Base-by-base conservation (phyloP, 2,797 vertebrate genomes). In the Coracias cyanogaster region DNA sequence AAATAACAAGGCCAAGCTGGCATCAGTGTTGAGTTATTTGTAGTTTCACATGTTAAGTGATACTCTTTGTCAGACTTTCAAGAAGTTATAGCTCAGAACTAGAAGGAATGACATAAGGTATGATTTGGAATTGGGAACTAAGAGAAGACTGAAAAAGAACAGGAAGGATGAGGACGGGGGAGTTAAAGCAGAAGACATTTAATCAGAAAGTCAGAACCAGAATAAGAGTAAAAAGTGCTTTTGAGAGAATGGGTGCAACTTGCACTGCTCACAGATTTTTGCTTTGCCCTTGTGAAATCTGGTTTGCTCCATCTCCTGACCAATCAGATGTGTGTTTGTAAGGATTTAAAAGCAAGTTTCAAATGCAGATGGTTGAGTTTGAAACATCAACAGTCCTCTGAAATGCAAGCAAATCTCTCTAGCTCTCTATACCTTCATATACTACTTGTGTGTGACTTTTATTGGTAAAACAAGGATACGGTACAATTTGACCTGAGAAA, bases 361-460 rank as follows among this genome's bases (percentile, higher is more conserved):
- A 41, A 62, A 58, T 2, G 9, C 12, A 41, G 31, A 18, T 67
- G 15, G 9, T 4, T 65, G 28, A 31, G 5, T 48, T 28, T 65
- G 46, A 77, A 83, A 86, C 33, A 78, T 19, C 14, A 26, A 39
- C 10, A 33, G 21, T 28, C 28, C 28, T 65, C 31, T 57, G 33
- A 45, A 78, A 54, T 8, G 7, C 60, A 88, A 3, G 2, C 12
- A 46, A 15, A 37, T 46, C 55, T 66, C 52, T 48, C 70, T 11
- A 43, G 17, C 17, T 4, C 20, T 21, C 39, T 35, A 1, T 19
- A 7, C 0, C 3, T 58, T 48, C 25, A 11, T 8, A 17, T 3
- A 11, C 21, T 39, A 10, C 7, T 35, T 60, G 13, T 21, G 4
- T 62, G 15, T 57, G 52, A 35, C 35, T 74, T 73, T 11, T 48